Base-by-base conservation (phyloP, 2,888 invertebrate species). In the Drosophila greeni region DNA sequence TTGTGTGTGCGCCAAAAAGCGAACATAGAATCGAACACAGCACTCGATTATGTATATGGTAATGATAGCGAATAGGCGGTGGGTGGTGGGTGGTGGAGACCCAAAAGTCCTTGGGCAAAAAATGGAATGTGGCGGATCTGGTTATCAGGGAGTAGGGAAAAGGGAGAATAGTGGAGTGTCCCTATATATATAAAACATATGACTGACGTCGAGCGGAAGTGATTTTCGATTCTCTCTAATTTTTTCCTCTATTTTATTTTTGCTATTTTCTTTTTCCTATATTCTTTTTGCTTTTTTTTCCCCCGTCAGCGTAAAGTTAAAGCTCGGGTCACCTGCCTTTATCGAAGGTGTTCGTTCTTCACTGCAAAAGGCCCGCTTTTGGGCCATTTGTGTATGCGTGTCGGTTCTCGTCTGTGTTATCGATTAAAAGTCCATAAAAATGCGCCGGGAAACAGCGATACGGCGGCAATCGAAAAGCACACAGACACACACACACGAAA, bases 21-120 rank as follows among this genome's bases (percentile, higher is more conserved):
- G 20, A 60, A 76, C 70, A 64, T 65, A 66, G 78, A 81, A 80
- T 82, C 80, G 81, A 84, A 82, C 76, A 74, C 80, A 76, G 74
- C 74, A 47, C 43, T 68, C 68, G 66, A 68, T 74, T 74, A 73
- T 74, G 72, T 76, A 55, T 84, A 82, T 82, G 74, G 70, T 72
- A 77, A 78, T 83, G 58, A 67, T 70, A 68, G 64, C 45, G 40
- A 34, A 6, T n/a, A n/a, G n/a, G n/a, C 51, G 34, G 5, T 42
- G 23, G 36, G 40, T 24, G 37, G 39, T 36, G 29, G 29, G 16
- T 9, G 26, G 16, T 37, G 20, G 6, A 39, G 16, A 23, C 37
- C 36, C n/a, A n/a, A 36, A 36, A 26, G 47, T 69, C 67, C 61
- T 69, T 61, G 61, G 60, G n/a, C 36, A 40, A 42, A 34, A 34